A percentile compares a stretch with the other conserved stretches of the same genome.
These are phyloP conservation scores for Python bivittatus DNA, from an alignment of 2,113 vertebrate genomes.

Conservation along the genomic window DNA sequence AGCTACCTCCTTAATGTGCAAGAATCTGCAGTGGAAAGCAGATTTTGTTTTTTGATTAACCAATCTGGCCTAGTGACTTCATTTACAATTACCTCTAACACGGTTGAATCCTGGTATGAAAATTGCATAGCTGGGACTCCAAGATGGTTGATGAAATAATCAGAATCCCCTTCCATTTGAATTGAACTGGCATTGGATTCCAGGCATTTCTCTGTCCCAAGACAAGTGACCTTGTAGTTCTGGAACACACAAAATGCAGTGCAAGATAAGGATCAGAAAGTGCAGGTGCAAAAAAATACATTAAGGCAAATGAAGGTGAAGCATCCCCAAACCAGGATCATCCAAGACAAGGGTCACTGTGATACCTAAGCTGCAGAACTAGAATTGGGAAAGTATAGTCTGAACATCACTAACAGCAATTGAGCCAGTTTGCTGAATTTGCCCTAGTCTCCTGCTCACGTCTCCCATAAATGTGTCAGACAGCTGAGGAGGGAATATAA, in stretches of 20 bases:
- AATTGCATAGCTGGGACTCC: conserved; percentile 87
- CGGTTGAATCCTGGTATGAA: conserved; percentile 79
- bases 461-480: neutral
- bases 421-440: neutral
- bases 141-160: conserved; percentile 90
- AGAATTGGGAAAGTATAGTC: neutral
- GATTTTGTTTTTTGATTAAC: conserved; percentile 22
- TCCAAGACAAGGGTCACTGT: neutral
- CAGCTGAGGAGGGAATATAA: neutral
- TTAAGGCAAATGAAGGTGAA: neutral
- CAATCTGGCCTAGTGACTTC: conserved; percentile 1
- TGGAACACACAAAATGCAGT: conserved; percentile 69
- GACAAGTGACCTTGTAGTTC: conserved; percentile 83
- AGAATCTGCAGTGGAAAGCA: conserved; percentile 26
- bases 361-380: neutral
- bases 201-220: conserved; percentile 74
- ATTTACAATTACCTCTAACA: conserved; percentile 76
- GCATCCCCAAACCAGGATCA: neutral
- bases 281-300: neutral
- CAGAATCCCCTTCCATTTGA: conserved; percentile 85
- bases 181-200: conserved; percentile 81
- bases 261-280: neutral
- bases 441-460: neutral
- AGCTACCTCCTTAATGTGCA: conserved; percentile 36
- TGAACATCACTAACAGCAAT: neutral